phyloP scores from a whole-genome alignment of 2,797 vertebrate species.

The Macroramphosus scolopax region DNA sequence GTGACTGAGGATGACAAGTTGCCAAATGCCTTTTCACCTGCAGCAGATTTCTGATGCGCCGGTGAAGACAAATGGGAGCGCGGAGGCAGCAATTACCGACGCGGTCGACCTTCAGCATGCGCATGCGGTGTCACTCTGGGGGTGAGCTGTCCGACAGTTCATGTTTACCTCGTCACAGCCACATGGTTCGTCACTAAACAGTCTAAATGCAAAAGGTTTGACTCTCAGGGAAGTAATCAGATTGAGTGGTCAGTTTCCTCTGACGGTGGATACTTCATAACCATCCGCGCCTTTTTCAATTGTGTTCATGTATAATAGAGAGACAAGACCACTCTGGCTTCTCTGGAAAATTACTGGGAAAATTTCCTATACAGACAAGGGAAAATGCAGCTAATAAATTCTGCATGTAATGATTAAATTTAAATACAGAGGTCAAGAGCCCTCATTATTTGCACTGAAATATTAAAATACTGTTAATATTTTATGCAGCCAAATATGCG shows the following conservation, averaged over 20 bases:
- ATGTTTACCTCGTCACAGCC: conserved; percentile 20
- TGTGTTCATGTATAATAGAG: conserved; percentile 32
- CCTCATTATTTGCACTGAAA: conserved; percentile 76
- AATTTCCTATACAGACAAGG: conserved; percentile 34
- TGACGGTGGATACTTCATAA: background rate
- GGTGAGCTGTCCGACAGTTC: conserved; percentile 58
- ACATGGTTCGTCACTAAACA: conserved; percentile 1
- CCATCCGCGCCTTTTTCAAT: conserved; percentile 9
- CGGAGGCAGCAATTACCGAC: conserved; percentile 37
- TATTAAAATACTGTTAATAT: conserved; percentile 77
- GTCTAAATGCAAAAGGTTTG: conserved; percentile 3
- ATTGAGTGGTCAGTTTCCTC: background rate
- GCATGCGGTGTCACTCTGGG: conserved; percentile 17
- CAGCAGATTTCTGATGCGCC: conserved; percentile 46
- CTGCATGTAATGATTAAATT: conserved; percentile 75
- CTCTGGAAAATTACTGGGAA: conserved; percentile 23
- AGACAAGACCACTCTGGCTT: conserved; percentile 11
- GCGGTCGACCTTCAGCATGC: conserved; percentile 63
- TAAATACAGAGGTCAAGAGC: conserved; percentile 75
- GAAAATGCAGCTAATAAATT: conserved; percentile 69
- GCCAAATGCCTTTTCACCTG: conserved; percentile 62
- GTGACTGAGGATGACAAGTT: conserved; percentile 67
- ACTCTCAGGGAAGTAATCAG: background rate
- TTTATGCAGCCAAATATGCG: conserved; percentile 63
- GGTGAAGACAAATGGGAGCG: conserved; percentile 61